Evolutionary conservation across 1,140 invertebrate genomes (phyloP), one percentile per base, ranked within the genome.

Genomic region (Hypothenemus hampei): DNA sequence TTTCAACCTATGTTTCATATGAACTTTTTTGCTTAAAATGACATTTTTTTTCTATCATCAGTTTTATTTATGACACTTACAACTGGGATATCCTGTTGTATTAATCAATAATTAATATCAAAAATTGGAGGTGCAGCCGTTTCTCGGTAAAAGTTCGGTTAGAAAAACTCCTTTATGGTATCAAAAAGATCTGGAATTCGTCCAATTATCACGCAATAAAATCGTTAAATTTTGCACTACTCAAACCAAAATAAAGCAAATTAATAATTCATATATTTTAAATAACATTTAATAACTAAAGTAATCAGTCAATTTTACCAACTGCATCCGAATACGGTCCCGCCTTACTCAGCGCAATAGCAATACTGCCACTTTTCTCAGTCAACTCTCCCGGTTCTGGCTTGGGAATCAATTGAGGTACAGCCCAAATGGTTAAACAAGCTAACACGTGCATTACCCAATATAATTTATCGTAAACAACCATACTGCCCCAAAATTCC

Each of bases 401-500:
- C 53, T 62, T 65, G 8, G 63, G 64, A 39, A 70, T 50, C 10
- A 66, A 21, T 35, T 45, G 51, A 53, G 76, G 76, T 31, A 72
- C 65, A 8, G 73, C 15, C 7, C 69, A 61, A 18, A 74, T 61
- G 10, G 70, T 71, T 20, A 67, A 31, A 4, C 73, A 31, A 20
- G 68, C 72, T 22, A 71, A 45, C 15, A 77, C 59, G 63, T 79
- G 77, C 45, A 77, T 61, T 61, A 70, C 71, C 69, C 75, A 75
- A 59, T 75, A 76, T 55, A 77, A 63, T 50, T 76, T 70, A 59
- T 75, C 78, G 49, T 69, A 72, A 10, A 72, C 35, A 49, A 62
- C 47, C 18, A 72, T 50, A 36, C 65, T 60, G 13, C 58, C 47
- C 61, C 61, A 68, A 48, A 94, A 84, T 68, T 95, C 89, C 55